Percentiles rank a stretch among this genome's conserved stretches.
phyloP scores from a whole-genome alignment of 2,888 invertebrate genomes.

The Gortyna flavago region DNA sequence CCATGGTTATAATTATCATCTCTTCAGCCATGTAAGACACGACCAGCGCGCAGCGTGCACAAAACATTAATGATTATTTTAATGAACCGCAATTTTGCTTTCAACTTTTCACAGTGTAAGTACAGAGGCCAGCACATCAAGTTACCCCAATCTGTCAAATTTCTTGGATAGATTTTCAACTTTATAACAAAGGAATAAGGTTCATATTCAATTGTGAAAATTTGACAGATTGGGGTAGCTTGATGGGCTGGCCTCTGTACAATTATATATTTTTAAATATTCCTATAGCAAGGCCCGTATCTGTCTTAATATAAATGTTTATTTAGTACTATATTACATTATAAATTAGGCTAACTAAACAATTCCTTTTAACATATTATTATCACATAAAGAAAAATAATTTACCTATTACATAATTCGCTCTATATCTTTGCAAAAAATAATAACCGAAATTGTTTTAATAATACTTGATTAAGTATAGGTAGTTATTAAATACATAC shows the following conservation, averaged over 20 bases:
- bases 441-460: slow-evolving; percentile 27
- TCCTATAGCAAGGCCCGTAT: too few relatives aligned
- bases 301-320: slow-evolving; percentile 1
- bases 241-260: too few relatives aligned
- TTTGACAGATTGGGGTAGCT: too few relatives aligned
- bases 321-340: slow-evolving; percentile 44
- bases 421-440: slow-evolving; percentile 30
- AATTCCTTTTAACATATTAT: slow-evolving; percentile 32
- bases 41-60: too few relatives aligned
- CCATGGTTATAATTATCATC: not conserved
- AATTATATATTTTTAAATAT: not conserved
- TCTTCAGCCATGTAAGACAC: too few relatives aligned
- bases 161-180: too few relatives aligned
- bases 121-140: too few relatives aligned
- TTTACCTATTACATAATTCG: slow-evolving; percentile 51
- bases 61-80: too few relatives aligned
- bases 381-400: slow-evolving; percentile 39
- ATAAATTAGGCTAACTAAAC: slow-evolving; percentile 38
- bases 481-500: slow-evolving; percentile 18
- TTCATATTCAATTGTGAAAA: too few relatives aligned
- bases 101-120: not conserved
- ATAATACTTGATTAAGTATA: slow-evolving; percentile 56
- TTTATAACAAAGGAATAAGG: too few relatives aligned
- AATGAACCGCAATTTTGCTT: not conserved
- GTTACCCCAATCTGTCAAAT: too few relatives aligned